These are phyloP conservation scores for Erebia epiphron DNA, from an alignment of 2,888 invertebrate species.

Conservation along the genomic window DNA sequence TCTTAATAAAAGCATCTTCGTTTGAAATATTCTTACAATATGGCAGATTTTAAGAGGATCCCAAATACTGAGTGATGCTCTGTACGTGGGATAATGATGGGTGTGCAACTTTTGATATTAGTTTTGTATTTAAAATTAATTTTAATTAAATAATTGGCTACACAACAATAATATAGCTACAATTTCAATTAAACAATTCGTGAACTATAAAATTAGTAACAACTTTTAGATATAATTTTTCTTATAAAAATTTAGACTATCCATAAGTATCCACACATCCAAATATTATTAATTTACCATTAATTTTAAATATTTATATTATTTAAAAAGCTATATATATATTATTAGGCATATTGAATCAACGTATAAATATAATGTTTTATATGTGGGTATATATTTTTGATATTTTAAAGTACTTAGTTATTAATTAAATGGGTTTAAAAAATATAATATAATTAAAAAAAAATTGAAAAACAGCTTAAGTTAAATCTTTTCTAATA, in stretches of 20 bases:
- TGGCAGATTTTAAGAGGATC: too few relatives aligned
- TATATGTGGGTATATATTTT: neutral
- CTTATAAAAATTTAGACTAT: slow-evolving; percentile 15
- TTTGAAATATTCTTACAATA: too few relatives aligned
- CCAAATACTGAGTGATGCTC: too few relatives aligned
- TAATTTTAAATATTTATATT: slow-evolving; percentile 14
- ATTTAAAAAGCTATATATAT: slow-evolving; percentile 5
- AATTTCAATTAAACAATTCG: slow-evolving; percentile 2
- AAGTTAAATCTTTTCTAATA: too few relatives aligned
- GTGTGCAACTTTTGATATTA: too few relatives aligned
- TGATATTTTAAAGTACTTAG: too few relatives aligned
- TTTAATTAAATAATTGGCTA: slow-evolving; percentile 7
- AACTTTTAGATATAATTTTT: slow-evolving; percentile 17
- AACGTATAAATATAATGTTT: slow-evolving; percentile 6
- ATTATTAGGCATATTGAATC: neutral
- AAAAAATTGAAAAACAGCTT: too few relatives aligned
- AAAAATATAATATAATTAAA: too few relatives aligned
- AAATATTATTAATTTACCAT: slow-evolving; percentile 8
- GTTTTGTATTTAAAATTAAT: too few relatives aligned
- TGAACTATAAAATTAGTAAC: slow-evolving; percentile 17
- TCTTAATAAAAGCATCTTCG: too few relatives aligned
- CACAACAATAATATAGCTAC: neutral
- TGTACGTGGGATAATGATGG: too few relatives aligned
- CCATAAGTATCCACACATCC: neutral
- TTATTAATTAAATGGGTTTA: too few relatives aligned